These are phyloP conservation scores for Myotis myotis DNA, from an alignment of 2,797 vertebrate genomes.

Conservation along the genomic window DNA sequence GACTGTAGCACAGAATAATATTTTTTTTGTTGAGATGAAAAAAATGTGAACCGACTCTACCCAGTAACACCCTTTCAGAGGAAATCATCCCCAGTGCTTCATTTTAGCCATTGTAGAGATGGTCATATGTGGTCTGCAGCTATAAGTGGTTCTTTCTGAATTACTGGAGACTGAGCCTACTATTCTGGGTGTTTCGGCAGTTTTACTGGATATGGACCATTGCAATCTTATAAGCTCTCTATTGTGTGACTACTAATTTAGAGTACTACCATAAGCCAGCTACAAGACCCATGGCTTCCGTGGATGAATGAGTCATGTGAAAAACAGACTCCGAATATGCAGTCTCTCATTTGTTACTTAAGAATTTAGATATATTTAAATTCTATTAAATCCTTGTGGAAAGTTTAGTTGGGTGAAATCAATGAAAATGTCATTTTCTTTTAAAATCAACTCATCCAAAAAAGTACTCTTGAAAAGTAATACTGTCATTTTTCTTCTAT, in stretches of 20 bases:
- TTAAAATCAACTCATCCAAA: not conserved
- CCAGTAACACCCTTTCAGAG: slow-evolving; percentile 63
- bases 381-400: slow-evolving; percentile 56
- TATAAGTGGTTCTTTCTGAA: slow-evolving; percentile 81
- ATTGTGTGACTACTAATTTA: slow-evolving; percentile 82
- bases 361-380: slow-evolving; percentile 64
- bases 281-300: slow-evolving; percentile 71
- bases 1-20: slow-evolving; percentile 71
- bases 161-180: slow-evolving; percentile 80
- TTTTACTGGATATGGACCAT: slow-evolving; percentile 82
- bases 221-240: slow-evolving; percentile 82
- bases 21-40: slow-evolving; percentile 79
- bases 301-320: slow-evolving; percentile 78
- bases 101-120: slow-evolving; percentile 80
- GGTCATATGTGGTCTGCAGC: slow-evolving; percentile 79
- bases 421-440: not conserved
- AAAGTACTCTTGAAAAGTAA: not conserved
- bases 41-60: slow-evolving; percentile 43
- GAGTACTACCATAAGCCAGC: slow-evolving; percentile 77
- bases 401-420: slow-evolving; percentile 53
- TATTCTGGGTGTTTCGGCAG: slow-evolving; percentile 77
- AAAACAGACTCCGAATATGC: slow-evolving; percentile 70
- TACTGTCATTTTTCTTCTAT: not conserved
- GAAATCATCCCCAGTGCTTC: slow-evolving; percentile 77
- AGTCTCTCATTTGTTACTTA: slow-evolving; percentile 59